phyloP scores from a whole-genome alignment of 2,888 invertebrate species.

The Eilema sororculum region DNA sequence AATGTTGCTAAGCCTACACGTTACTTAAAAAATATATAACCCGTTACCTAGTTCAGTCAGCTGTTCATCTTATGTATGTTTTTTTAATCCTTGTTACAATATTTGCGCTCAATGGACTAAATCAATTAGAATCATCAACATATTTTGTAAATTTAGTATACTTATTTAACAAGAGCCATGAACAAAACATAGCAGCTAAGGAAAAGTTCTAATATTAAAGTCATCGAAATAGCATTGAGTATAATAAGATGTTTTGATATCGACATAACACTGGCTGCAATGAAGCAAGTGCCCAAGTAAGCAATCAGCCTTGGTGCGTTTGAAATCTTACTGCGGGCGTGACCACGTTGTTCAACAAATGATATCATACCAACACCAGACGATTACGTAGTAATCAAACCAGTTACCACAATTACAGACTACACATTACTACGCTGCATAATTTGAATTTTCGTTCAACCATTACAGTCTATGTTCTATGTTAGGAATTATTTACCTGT shows the following conservation, averaged over 20 bases:
- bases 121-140: not conserved
- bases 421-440: slow-evolving; percentile 32
- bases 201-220: not conserved
- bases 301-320: slow-evolving; percentile 68
- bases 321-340: slow-evolving; percentile 70
- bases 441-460: slow-evolving; percentile 36
- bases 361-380: slow-evolving; percentile 78
- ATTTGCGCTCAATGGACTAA: not conserved
- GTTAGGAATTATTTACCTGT: slow-evolving; percentile 14
- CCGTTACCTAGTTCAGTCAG: not conserved
- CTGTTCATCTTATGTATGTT: not conserved
- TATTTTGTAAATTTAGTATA: no score
- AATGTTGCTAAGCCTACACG: not conserved
- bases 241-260: slow-evolving; percentile 44
- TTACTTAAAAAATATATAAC: not conserved
- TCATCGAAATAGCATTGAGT: slow-evolving; percentile 21
- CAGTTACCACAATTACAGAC: slow-evolving; percentile 56
- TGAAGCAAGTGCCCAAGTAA: slow-evolving; percentile 54
- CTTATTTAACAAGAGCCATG: not conserved
- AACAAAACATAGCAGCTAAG: not conserved
- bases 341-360: slow-evolving; percentile 77
- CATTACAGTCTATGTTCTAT: slow-evolving; percentile 52
- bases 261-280: slow-evolving; percentile 40
- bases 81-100: no score
- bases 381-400: slow-evolving; percentile 81